phyloP scores from a whole-genome alignment of 2,888 invertebrate species.

The Lochmaea crataegi region DNA sequence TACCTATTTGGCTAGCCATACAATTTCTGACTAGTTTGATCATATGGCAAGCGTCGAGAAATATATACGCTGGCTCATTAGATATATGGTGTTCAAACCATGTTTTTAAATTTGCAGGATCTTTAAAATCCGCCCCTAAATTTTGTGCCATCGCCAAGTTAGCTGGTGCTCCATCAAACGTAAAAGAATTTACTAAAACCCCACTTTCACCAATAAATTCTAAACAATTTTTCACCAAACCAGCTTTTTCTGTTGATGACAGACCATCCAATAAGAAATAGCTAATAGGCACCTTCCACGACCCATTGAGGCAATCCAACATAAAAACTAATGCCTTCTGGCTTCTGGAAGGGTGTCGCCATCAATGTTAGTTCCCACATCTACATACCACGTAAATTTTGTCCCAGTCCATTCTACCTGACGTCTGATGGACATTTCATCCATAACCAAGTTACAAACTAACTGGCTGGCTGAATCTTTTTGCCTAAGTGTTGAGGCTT shows the following conservation, averaged over 20 bases:
- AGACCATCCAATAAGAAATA: slow-evolving; percentile 49
- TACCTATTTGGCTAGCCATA: slow-evolving; percentile 36
- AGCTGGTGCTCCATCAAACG: slow-evolving; percentile 50
- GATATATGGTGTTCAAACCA: slow-evolving; percentile 44
- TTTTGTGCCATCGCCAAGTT: slow-evolving; percentile 40
- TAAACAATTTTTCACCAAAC: slow-evolving; percentile 39
- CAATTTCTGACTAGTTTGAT: slow-evolving; percentile 50
- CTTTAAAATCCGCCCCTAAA: slow-evolving; percentile 41
- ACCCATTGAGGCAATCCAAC: slow-evolving; percentile 35
- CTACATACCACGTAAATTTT: slow-evolving; percentile 50
- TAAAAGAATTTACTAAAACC: slow-evolving; percentile 43
- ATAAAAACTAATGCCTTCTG: slow-evolving; percentile 51
- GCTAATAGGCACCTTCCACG: slow-evolving; percentile 50
- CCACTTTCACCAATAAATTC: slow-evolving; percentile 42
- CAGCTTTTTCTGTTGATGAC: slow-evolving; percentile 38
- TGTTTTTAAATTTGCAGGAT: slow-evolving; percentile 24
- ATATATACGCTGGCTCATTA: slow-evolving; percentile 38
- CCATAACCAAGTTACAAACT: slow-evolving; percentile 48
- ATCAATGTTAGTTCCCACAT: slow-evolving; percentile 47
- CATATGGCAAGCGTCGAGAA: slow-evolving; percentile 52
- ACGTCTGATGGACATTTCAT: slow-evolving; percentile 53
- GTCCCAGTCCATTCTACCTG: slow-evolving; percentile 48
- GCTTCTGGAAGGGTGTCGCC: slow-evolving; percentile 47
- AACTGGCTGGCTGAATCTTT: slow-evolving; percentile 24
- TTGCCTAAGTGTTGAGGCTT: slow-evolving; percentile 43